Conservation (phyloP, 1,140 invertebrate genomes). For the Drosophila busckii region DNA sequence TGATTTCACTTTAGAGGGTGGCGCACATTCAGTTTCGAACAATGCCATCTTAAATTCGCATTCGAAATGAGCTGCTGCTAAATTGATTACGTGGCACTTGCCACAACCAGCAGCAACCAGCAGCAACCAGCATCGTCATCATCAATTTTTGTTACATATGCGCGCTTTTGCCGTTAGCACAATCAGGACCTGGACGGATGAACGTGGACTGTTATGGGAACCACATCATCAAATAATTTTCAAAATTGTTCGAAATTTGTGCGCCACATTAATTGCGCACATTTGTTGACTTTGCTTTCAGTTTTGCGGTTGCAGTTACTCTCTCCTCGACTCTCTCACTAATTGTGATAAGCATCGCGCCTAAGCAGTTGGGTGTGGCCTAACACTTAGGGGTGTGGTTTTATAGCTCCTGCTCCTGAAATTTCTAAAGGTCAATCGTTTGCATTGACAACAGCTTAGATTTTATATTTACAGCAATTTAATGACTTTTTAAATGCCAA, state of each 20-base stretch:
- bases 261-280: conserved; percentile 60
- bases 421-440: too few relatives aligned
- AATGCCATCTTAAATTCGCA: conserved; percentile 72
- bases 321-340: conserved; percentile 31
- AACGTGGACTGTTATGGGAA: too few relatives aligned
- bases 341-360: conserved; percentile 35
- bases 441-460: too few relatives aligned
- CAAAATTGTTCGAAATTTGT: conserved; percentile 63
- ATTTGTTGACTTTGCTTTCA: conserved; percentile 62
- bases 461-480: too few relatives aligned
- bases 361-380: conserved; percentile 5
- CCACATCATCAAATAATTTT: too few relatives aligned
- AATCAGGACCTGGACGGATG: too few relatives aligned
- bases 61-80: conserved; percentile 59
- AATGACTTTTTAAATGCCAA: too few relatives aligned
- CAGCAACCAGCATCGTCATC: too few relatives aligned
- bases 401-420: too few relatives aligned
- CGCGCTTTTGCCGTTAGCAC: too few relatives aligned
- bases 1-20: background rate
- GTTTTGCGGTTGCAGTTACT: conserved; percentile 30
- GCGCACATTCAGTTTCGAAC: conserved; percentile 50
- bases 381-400: background rate
- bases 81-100: conserved; percentile 72
- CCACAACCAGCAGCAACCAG: too few relatives aligned
- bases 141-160: conserved; percentile 73